Conservation (phyloP, 1,140 invertebrate species). For the Lepidurus packardi region DNA sequence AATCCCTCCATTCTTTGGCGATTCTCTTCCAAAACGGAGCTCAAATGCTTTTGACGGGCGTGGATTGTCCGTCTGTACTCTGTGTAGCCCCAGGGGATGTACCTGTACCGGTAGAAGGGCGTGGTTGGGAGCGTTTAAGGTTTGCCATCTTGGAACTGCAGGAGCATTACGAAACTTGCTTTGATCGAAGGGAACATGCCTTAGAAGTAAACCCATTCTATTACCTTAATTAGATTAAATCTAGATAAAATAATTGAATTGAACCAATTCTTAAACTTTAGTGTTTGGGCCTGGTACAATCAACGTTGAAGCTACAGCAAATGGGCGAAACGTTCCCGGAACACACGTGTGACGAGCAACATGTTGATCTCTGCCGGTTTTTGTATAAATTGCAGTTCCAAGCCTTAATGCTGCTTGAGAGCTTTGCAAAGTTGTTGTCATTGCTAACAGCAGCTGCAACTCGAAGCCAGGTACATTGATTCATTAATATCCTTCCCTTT, state of each 20-base stretch:
- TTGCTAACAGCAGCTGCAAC: constrained; percentile 53
- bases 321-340: constrained; percentile 56
- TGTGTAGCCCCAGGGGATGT: constrained; percentile 28
- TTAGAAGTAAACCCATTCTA: constrained; percentile 60
- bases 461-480: constrained; percentile 37
- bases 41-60: constrained; percentile 55
- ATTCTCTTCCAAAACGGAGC: constrained; percentile 43
- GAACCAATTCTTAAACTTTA: constrained; percentile 41
- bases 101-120: background rate
- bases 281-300: constrained; percentile 67
- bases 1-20: background rate
- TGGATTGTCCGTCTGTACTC: constrained; percentile 54
- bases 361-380: constrained; percentile 65
- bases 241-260: background rate
- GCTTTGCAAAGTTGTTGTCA: constrained; percentile 79
- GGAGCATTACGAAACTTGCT: constrained; percentile 90
- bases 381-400: constrained; percentile 93
- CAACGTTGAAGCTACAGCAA: constrained; percentile 64
- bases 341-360: constrained; percentile 52
- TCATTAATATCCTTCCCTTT: constrained; percentile 30
- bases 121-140: constrained; percentile 61
- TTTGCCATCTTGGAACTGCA: constrained; percentile 89
- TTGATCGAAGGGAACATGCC: constrained; percentile 83
- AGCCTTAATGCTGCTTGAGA: constrained; percentile 79
- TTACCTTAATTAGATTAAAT: background rate